Evolutionary conservation across 2,797 vertebrate genomes (phyloP).

Genomic region (Trichosurus vulpecula): DNA sequence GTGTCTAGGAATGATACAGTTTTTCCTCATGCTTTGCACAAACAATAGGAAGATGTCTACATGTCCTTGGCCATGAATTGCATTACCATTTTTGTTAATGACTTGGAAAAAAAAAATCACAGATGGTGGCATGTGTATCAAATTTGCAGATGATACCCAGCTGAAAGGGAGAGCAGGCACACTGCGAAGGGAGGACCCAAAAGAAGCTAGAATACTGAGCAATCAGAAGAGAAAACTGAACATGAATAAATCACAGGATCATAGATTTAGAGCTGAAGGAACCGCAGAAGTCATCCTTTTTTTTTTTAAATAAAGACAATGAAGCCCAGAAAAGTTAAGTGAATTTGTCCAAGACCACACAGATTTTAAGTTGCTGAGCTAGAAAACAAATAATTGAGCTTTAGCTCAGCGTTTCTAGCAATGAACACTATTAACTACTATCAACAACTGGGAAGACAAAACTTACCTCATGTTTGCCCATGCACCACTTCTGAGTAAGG

Average conservation of each 20-base stretch:
- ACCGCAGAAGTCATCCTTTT: neutral
- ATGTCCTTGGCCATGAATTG: neutral
- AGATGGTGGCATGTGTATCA: neutral
- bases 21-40: neutral
- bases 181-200: neutral
- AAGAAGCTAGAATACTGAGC: neutral
- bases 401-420: neutral
- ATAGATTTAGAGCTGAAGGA: neutral
- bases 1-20: neutral
- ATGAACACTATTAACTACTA: neutral
- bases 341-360: neutral
- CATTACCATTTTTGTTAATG: neutral
- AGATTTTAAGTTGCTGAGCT: neutral
- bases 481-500: slow-evolving; percentile 98
- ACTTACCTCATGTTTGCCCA: slow-evolving; percentile 99
- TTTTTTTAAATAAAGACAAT: neutral
- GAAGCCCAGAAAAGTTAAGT: neutral
- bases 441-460: slow-evolving; percentile 12
- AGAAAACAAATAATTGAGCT: neutral
- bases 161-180: neutral
- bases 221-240: neutral
- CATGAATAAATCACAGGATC: neutral
- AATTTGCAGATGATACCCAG: neutral
- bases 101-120: neutral
- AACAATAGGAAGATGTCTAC: neutral